These are phyloP conservation scores for Metalampra italica DNA, from an alignment of 2,888 invertebrate genomes.

Conservation along the genomic window DNA sequence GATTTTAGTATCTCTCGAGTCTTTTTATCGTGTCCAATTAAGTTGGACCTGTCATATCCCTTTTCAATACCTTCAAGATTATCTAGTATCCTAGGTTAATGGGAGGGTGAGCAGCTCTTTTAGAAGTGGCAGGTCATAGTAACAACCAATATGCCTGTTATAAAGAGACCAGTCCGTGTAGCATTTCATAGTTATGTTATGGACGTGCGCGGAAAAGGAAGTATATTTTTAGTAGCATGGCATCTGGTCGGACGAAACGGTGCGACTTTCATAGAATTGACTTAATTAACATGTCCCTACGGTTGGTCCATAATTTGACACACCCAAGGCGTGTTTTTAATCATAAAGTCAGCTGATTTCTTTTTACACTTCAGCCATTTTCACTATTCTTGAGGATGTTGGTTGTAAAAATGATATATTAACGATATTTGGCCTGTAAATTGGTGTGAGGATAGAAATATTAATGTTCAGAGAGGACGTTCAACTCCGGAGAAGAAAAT, in stretches of 20 bases:
- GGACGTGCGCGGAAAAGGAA: slow-evolving; percentile 70
- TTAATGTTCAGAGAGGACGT: background rate
- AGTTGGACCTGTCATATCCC: slow-evolving; percentile 46
- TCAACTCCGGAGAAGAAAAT: too few relatives aligned
- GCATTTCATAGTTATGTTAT: slow-evolving; percentile 71
- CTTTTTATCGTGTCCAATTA: slow-evolving; percentile 57
- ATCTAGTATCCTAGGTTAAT: slow-evolving; percentile 30
- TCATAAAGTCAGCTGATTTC: slow-evolving; percentile 41
- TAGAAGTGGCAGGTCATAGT: slow-evolving; percentile 48
- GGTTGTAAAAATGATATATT: background rate
- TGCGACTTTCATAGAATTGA: slow-evolving; percentile 65
- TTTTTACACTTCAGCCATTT: slow-evolving; percentile 15
- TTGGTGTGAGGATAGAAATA: background rate
- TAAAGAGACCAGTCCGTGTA: slow-evolving; percentile 58
- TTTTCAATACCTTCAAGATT: slow-evolving; percentile 36
- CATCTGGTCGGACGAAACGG: slow-evolving; percentile 61
- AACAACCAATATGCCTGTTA: slow-evolving; percentile 68
- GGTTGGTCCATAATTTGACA: slow-evolving; percentile 56
- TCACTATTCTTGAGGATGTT: background rate
- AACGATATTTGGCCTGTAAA: background rate
- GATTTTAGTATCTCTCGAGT: slow-evolving; percentile 72
- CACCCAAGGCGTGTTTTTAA: slow-evolving; percentile 34
- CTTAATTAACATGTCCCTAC: slow-evolving; percentile 69
- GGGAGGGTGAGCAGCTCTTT: slow-evolving; percentile 42
- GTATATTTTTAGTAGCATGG: slow-evolving; percentile 70